Base-by-base conservation (phyloP, 2,113 vertebrate species). In the Petroica traversi region DNA sequence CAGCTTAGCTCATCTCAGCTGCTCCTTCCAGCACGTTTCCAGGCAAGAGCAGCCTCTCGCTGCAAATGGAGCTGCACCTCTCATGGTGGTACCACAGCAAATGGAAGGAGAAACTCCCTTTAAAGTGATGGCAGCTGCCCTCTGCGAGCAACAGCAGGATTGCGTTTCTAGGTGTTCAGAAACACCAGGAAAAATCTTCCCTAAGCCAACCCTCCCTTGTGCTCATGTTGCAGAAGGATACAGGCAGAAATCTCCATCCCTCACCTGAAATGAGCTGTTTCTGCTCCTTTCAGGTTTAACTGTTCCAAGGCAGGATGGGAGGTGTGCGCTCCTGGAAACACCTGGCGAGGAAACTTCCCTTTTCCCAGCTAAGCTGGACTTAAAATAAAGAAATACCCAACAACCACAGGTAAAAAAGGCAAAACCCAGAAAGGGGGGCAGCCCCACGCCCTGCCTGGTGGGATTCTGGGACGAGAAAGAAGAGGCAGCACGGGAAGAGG, bases 21-120 rank as follows among this genome's bases (percentile, higher is more conserved):
- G 74, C 92, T 89, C 52, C 23, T 88, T 89, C 41, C 90, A 75
- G 76, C 85, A 5, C 16, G 15, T 85, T 89, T 74, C 87, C 57
- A 91, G 41, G 87, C 55, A 22, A 79, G 92, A 78, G 61, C 92
- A 89, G 92, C 86, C 84, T 52, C 89, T 87, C 9, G 8, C 92
- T 92, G 96, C 94, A 94, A 97, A 96, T 93, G 96, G 92, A 94
- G 92, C 86, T 92, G 91, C 91, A 93, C 95, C 94, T 96, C 88
- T 75, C 22, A 3, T 69, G 88, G 83, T 85, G 92, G 5, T 68
- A 76, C 92, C 82, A 49, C 86, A 92, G 95, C 91, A 95, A 95
- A 95, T 93, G 94, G 95, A 95, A 95, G 95, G 43, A 95, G 95
- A 96, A 97, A 95, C 91, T 86, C 85, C 95, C 85, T 93, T 73